Evolutionary conservation across 2,888 invertebrate species (phyloP).

Genomic region (Cybosia mesomella): DNA sequence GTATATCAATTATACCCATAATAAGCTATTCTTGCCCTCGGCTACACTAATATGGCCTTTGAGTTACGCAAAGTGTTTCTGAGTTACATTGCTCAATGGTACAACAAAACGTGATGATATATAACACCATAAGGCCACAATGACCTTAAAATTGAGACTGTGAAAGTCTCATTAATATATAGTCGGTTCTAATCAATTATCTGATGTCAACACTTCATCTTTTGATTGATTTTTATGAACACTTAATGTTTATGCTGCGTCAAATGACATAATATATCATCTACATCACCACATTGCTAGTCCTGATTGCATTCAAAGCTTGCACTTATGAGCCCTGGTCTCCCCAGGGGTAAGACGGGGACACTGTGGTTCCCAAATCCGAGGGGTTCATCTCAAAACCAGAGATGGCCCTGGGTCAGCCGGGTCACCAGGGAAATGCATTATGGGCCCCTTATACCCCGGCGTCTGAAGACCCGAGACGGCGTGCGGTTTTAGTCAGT

Average conservation of each 20-base stretch:
- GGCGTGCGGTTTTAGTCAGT: too few species aligned
- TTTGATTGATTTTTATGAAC: conserved; percentile 2
- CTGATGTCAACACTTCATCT: conserved; percentile 13
- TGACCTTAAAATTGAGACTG: conserved; percentile 21
- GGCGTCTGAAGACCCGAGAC: too few species aligned
- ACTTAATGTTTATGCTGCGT: neutral
- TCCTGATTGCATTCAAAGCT: too few species aligned
- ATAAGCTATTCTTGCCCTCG: conserved; percentile 28
- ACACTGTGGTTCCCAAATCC: too few species aligned
- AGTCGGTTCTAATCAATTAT: conserved; percentile 7
- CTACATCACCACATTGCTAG: too few species aligned
- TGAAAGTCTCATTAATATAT: conserved; percentile 24
- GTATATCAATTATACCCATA: conserved; percentile 31
- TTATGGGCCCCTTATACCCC: too few species aligned
- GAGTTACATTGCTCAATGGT: conserved; percentile 32
- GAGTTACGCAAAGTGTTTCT: conserved; percentile 39
- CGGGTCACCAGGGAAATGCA: too few species aligned
- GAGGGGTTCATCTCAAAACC: too few species aligned
- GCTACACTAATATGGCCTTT: conserved; percentile 30
- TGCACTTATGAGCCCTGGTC: too few species aligned
- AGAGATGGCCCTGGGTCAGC: too few species aligned
- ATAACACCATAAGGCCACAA: conserved; percentile 19
- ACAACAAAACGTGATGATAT: conserved; percentile 28
- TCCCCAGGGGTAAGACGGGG: too few species aligned
- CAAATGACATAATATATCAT: neutral